These are phyloP conservation scores for Onthophagus taurus DNA, from an alignment of 1,140 invertebrate species.

Conservation along the genomic window DNA sequence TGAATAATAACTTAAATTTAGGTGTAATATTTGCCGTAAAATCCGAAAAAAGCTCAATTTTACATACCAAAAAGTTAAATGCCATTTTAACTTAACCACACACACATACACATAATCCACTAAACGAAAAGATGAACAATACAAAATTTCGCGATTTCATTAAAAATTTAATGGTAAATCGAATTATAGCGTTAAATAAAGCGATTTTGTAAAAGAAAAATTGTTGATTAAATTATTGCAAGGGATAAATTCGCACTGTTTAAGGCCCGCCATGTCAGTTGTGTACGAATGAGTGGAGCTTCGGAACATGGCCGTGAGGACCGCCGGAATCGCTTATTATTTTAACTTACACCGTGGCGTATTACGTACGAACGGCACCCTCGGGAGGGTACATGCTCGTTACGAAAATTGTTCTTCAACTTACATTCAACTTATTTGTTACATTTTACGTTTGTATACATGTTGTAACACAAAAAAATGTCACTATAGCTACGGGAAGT, in stretches of 20 bases:
- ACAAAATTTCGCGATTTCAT: too few relatives aligned
- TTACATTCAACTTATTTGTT: slow-evolving; percentile 27
- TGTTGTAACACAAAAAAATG: slow-evolving; percentile 33
- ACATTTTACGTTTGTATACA: slow-evolving; percentile 33
- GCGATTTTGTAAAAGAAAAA: too few relatives aligned
- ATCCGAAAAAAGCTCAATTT: too few relatives aligned
- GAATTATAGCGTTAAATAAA: too few relatives aligned
- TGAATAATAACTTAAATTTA: too few relatives aligned
- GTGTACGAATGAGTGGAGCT: slow-evolving; percentile 16
- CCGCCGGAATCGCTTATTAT: not conserved
- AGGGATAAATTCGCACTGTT: not conserved
- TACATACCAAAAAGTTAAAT: too few relatives aligned
- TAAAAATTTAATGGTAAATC: too few relatives aligned
- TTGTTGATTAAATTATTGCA: not conserved
- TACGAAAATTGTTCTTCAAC: slow-evolving; percentile 15
- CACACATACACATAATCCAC: too few relatives aligned
- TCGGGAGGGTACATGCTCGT: slow-evolving; percentile 4
- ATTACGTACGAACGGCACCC: not conserved
- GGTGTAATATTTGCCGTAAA: too few relatives aligned
- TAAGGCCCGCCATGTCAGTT: slow-evolving; percentile 27
- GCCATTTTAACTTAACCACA: too few relatives aligned
- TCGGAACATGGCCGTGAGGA: slow-evolving; percentile 8
- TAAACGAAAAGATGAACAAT: too few relatives aligned
- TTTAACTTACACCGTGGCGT: too few relatives aligned
- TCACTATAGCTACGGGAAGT: slow-evolving; percentile 28